Percentiles rank a stretch among this genome's conserved stretches.
These are phyloP conservation scores for Ormyrus nitidulus DNA, from an alignment of 2,888 invertebrate genomes.

Conservation along the genomic window DNA sequence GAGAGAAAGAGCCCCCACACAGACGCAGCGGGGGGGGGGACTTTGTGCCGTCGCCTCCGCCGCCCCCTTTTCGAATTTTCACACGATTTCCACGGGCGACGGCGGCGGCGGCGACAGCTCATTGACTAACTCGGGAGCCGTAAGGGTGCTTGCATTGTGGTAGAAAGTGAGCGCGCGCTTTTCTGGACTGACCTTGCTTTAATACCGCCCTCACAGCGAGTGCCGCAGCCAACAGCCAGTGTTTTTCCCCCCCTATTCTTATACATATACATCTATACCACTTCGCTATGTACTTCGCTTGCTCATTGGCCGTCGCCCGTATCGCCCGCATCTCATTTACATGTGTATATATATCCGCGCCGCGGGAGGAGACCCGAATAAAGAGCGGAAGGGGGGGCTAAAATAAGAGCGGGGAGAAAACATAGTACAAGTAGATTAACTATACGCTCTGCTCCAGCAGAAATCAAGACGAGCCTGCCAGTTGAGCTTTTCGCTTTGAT, in stretches of 20 bases:
- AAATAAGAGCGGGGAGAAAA: slow-evolving; percentile 14
- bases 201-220: slow-evolving; percentile 39
- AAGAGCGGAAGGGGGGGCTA: not conserved
- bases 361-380: slow-evolving; percentile 21
- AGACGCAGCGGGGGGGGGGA: not conserved
- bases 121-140: slow-evolving; percentile 29
- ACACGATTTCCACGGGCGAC: slow-evolving; percentile 4
- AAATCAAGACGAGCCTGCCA: slow-evolving; percentile 21
- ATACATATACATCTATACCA: slow-evolving; percentile 31
- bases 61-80: slow-evolving; percentile 22
- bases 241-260: slow-evolving; percentile 26
- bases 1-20: not conserved
- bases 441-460: slow-evolving; percentile 5
- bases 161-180: slow-evolving; percentile 59
- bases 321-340: slow-evolving; percentile 51
- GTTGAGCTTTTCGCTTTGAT: not conserved
- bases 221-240: slow-evolving; percentile 12
- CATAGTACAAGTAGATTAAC: not conserved
- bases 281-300: slow-evolving; percentile 34
- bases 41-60: not conserved
- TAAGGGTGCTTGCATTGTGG: slow-evolving; percentile 59
- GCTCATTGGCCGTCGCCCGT: slow-evolving; percentile 47
- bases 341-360: slow-evolving; percentile 29
- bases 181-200: slow-evolving; percentile 62
- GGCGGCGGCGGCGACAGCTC: not conserved